Conservation (phyloP, 2,113 vertebrate species). For the Phoenicopterus ruber region DNA sequence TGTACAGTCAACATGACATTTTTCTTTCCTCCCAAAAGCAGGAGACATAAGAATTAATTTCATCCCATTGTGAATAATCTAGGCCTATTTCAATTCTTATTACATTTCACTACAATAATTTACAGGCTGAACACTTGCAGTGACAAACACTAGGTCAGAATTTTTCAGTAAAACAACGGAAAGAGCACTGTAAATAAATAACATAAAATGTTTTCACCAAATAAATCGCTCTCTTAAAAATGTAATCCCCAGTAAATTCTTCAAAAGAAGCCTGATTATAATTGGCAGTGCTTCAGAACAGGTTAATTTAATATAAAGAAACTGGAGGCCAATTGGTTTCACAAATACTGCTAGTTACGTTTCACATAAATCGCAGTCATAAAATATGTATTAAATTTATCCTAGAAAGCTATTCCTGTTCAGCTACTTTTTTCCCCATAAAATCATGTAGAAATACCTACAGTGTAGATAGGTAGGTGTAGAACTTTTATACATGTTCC, state of each 20-base stretch:
- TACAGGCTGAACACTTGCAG: conserved; percentile 37
- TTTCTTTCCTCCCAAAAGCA: conserved; percentile 6
- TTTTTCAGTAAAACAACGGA: conserved; percentile 15
- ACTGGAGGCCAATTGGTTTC: conserved; percentile 30
- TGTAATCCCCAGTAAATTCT: conserved; percentile 53
- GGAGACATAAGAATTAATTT: conserved; percentile 21
- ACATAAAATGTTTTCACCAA: conserved; percentile 48
- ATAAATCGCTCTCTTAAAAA: conserved; percentile 38
- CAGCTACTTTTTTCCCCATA: background rate
- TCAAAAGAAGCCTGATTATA: conserved; percentile 56
- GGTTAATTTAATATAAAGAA: conserved; percentile 57
- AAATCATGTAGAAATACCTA: background rate
- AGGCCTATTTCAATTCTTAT: conserved; percentile 24
- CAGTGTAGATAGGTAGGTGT: fast-evolving
- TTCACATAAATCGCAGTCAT: background rate
- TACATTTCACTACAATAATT: conserved; percentile 16
- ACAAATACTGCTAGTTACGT: conserved; percentile 3
- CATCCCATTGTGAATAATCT: conserved; percentile 37
- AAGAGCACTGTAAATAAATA: conserved; percentile 19
- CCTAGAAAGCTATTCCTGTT: background rate
- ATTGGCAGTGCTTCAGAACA: conserved; percentile 46
- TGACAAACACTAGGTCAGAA: background rate
- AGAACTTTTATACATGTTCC: background rate
- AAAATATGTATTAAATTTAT: background rate
- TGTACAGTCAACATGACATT: background rate